Evolutionary conservation across 2,888 invertebrate genomes (phyloP).

Genomic region (Cerceris ruficornis): DNA sequence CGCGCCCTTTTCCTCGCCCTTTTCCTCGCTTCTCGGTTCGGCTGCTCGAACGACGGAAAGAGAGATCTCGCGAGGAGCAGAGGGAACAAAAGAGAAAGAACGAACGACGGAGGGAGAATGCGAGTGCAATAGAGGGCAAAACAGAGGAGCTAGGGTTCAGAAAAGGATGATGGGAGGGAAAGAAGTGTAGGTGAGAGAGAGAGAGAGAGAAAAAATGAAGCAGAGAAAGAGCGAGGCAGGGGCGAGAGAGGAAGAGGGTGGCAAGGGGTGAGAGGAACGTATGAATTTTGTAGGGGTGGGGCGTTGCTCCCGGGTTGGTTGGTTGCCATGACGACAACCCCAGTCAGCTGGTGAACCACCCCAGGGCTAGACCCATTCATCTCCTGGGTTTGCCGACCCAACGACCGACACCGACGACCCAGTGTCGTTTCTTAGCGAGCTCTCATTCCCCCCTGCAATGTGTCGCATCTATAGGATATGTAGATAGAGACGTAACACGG

Average conservation of each 20-base stretch:
- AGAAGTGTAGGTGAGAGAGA: too few relatives aligned
- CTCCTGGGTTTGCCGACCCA: slow-evolving; percentile 67
- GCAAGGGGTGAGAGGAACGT: slow-evolving; percentile 25
- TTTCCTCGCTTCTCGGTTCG: too few relatives aligned
- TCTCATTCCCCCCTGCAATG: slow-evolving; percentile 21
- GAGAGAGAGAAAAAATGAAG: too few relatives aligned
- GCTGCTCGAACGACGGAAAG: neutral
- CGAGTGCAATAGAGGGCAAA: too few relatives aligned
- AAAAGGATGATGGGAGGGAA: too few relatives aligned
- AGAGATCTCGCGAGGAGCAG: neutral
- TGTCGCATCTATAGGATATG: slow-evolving; percentile 9
- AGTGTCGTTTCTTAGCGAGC: slow-evolving; percentile 53
- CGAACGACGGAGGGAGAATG: neutral
- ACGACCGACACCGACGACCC: slow-evolving; percentile 67
- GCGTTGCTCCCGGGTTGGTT: slow-evolving; percentile 77
- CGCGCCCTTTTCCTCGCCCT: neutral
- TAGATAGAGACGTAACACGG: slow-evolving; percentile 15
- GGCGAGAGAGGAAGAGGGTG: neutral
- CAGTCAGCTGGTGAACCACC: slow-evolving; percentile 78
- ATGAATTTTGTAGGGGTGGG: slow-evolving; percentile 75
- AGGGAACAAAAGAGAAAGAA: neutral
- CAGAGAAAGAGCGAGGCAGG: too few relatives aligned
- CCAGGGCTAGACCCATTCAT: slow-evolving; percentile 77
- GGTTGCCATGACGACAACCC: slow-evolving; percentile 78
- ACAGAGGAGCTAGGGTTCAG: too few relatives aligned